Evolutionary conservation across 1,140 invertebrate species (phyloP).

Genomic region (Diuraphis noxia): DNA sequence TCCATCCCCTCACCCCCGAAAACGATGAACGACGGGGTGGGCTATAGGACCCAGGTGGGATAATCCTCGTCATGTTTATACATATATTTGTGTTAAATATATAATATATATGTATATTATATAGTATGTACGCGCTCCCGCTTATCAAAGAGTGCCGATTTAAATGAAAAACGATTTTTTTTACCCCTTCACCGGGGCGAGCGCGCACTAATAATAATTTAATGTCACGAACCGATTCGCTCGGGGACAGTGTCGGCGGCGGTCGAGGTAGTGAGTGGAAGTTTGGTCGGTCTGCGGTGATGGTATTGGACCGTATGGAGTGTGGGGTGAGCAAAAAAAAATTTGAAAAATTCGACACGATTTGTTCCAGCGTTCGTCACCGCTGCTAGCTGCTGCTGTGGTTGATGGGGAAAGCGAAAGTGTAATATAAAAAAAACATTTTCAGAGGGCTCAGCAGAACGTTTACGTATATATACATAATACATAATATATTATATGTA

Average conservation of each 20-base stretch:
- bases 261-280: too few relatives aligned
- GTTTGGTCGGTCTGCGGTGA: too few relatives aligned
- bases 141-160: slow-evolving; percentile 11
- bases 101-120: too few relatives aligned
- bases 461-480: neutral
- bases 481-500: too few relatives aligned
- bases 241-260: neutral
- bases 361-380: neutral
- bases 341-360: slow-evolving; percentile 3
- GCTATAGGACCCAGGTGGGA: slow-evolving; percentile 24
- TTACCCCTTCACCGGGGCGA: neutral
- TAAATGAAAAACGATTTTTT: slow-evolving; percentile 22
- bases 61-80: neutral
- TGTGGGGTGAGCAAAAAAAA: neutral
- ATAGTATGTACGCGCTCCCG: neutral
- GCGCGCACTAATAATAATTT: slow-evolving; percentile 13
- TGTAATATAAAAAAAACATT: neutral
- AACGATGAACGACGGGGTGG: neutral
- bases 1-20: too few relatives aligned
- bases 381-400: neutral
- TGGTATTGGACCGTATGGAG: neutral
- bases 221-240: neutral
- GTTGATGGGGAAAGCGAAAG: neutral
- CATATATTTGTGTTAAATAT: neutral
- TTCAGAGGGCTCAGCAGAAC: neutral